Conservation (phyloP, 2,113 vertebrate species). For the Serinus canaria region DNA sequence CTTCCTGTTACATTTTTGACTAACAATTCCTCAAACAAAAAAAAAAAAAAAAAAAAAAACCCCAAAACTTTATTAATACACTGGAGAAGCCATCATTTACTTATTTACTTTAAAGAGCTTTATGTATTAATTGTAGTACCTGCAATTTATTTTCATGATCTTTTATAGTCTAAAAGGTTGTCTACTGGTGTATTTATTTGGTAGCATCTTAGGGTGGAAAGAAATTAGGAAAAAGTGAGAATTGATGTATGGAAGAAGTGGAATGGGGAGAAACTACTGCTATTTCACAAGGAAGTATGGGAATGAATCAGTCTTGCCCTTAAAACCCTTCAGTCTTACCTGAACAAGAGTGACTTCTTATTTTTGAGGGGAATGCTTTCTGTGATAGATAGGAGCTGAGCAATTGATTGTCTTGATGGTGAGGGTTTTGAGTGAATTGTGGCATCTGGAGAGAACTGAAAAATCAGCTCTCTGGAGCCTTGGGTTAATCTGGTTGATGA, state of each 20-base stretch:
- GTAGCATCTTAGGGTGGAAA: not conserved
- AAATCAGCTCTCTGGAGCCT: not conserved
- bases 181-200: not conserved
- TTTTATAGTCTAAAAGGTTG: not conserved
- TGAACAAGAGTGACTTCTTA: not conserved
- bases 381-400: not conserved
- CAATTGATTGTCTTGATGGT: not conserved
- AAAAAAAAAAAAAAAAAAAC: not conserved
- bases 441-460: not conserved
- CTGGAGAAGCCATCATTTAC: not conserved
- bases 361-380: not conserved
- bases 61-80: not conserved
- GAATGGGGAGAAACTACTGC: not conserved
- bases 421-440: not conserved
- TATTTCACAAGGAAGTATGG: not conserved
- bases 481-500: not conserved
- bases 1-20: not conserved
- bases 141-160: not conserved
- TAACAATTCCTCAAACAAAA: not conserved
- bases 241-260: not conserved
- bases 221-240: not conserved
- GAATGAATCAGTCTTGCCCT: not conserved
- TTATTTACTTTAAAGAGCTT: not conserved
- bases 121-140: not conserved
- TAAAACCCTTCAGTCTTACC: not conserved